Evolutionary conservation across 2,113 vertebrate species (phyloP).

Genomic region (Acrocephalus arundinaceus): DNA sequence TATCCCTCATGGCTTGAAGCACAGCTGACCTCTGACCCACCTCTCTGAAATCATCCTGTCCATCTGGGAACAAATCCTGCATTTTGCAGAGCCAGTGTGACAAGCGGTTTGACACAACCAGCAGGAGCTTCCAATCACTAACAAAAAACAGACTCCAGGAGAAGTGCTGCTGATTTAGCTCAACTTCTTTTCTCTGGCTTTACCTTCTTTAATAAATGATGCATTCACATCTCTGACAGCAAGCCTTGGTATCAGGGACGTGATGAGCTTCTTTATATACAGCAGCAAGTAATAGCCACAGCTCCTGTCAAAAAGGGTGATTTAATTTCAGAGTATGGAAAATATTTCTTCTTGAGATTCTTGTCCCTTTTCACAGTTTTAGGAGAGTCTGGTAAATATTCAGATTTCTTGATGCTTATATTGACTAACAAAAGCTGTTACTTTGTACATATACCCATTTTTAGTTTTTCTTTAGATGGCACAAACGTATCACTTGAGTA

Average conservation of each 20-base stretch:
- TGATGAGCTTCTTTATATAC: not conserved
- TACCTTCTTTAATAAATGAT: not conserved
- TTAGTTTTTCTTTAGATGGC: not conserved
- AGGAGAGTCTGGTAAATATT: not conserved
- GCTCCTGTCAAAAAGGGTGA: not conserved
- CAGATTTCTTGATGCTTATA: not conserved
- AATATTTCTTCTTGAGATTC: not conserved
- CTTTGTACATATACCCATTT: not conserved
- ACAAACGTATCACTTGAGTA: fast-evolving
- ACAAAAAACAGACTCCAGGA: not conserved
- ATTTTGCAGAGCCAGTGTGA: not conserved
- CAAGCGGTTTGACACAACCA: not conserved
- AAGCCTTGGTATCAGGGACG: not conserved
- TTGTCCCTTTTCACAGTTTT: not conserved
- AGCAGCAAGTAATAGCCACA: not conserved
- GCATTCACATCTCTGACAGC: not conserved
- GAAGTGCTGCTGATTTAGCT: not conserved
- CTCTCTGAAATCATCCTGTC: not conserved
- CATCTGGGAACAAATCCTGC: not conserved
- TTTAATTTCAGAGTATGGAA: not conserved
- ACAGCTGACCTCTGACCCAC: not conserved
- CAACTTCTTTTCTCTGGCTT: not conserved
- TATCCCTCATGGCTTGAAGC: not conserved
- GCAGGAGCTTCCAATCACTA: not conserved
- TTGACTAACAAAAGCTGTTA: not conserved